Percentiles rank a stretch among this genome's conserved stretches.
Evolutionary conservation across 2,888 invertebrate genomes (phyloP).

Genomic region (Oxytorus armatus): DNA sequence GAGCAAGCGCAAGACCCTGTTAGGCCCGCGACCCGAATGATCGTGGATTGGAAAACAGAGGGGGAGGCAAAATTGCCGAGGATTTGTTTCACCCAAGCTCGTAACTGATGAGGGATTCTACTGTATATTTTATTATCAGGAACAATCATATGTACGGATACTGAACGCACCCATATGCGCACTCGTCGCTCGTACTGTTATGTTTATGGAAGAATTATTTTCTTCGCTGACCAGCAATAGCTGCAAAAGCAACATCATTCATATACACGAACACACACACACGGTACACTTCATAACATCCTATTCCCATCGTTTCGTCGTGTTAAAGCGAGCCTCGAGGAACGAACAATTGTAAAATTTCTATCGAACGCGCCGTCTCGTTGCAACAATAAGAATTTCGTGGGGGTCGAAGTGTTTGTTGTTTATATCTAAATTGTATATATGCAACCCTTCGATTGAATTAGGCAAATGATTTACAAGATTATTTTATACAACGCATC

Average conservation of each 20-base stretch:
- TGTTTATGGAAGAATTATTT: constrained; percentile 58
- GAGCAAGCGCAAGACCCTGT: no score
- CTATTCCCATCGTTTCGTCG: constrained; percentile 25
- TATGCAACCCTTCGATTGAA: constrained; percentile 21
- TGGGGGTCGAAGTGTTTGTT: no score
- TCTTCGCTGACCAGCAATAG: constrained; percentile 44
- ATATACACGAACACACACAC: background rate
- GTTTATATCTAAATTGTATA: no score
- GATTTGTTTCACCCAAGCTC: no score
- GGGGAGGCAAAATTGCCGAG: no score
- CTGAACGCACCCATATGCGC: constrained; percentile 36
- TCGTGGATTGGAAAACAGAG: no score
- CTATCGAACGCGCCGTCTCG: constrained; percentile 18
- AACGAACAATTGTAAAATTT: constrained; percentile 47
- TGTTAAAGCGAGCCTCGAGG: constrained; percentile 25
- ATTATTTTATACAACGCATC: constrained; percentile 2
- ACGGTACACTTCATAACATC: background rate
- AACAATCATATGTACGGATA: constrained; percentile 6
- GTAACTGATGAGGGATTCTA: no score
- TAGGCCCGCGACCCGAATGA: no score
- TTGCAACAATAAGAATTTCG: constrained; percentile 39
- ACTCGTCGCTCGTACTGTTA: constrained; percentile 54
- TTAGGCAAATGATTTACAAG: constrained; percentile 35
- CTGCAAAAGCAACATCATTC: constrained; percentile 31
- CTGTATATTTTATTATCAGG: constrained; percentile 34